These are phyloP conservation scores for Hemiprocne comata DNA, from an alignment of 2,113 vertebrate genomes.

Conservation along the genomic window DNA sequence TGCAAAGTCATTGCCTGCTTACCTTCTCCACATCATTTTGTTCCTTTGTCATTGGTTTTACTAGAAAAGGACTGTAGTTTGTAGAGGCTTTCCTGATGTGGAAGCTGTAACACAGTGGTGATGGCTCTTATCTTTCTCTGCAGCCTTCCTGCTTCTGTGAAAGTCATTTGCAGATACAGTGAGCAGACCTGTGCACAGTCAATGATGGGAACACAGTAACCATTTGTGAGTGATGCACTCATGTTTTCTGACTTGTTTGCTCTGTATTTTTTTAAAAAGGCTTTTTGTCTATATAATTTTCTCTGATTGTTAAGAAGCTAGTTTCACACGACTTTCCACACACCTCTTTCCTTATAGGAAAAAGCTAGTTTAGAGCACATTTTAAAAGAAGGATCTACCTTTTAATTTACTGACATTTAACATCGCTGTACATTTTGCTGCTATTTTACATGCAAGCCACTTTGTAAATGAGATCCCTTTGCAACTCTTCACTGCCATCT, in stretches of 20 bases:
- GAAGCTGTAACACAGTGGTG: background rate
- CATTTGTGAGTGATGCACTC: background rate
- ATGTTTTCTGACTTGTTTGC: background rate
- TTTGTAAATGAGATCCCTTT: background rate
- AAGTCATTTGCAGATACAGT: background rate
- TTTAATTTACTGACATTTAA: background rate
- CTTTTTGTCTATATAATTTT: background rate
- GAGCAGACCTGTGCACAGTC: background rate
- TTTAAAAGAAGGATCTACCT: background rate
- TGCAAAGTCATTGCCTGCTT: background rate
- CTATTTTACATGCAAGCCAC: background rate
- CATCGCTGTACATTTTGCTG: background rate
- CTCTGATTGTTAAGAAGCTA: background rate
- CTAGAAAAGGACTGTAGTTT: background rate
- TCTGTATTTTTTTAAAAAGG: background rate
- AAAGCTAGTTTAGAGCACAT: background rate
- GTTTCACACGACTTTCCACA: background rate
- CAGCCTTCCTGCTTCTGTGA: background rate
- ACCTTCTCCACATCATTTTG: background rate
- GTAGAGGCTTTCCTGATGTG: background rate
- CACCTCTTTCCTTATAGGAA: background rate
- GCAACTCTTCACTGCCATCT: background rate
- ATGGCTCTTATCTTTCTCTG: background rate
- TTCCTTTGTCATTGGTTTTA: background rate
- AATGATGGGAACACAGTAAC: background rate